These are phyloP conservation scores for Sandelia bainsii DNA, from an alignment of 2,797 vertebrate species.

Conservation along the genomic window DNA sequence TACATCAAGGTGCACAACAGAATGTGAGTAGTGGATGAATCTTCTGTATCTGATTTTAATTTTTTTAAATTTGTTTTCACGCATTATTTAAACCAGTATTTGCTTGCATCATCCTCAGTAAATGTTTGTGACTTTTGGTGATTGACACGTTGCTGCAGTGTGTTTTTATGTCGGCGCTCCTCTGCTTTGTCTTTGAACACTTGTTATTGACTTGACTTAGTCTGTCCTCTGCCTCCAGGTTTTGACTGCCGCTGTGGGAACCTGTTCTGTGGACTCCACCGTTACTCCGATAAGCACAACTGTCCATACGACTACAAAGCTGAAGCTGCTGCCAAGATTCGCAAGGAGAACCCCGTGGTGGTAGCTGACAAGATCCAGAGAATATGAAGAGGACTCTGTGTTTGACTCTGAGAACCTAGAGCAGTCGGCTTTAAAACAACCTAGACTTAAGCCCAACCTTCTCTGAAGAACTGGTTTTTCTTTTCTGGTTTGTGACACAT, in stretches of 20 bases:
- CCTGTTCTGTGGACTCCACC: constrained; percentile 90
- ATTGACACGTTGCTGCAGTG: neutral
- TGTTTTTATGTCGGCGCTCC: neutral
- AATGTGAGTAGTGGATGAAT: too few species aligned
- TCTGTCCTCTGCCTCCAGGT: constrained; percentile 73
- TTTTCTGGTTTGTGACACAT: constrained; percentile 41
- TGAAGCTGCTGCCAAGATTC: constrained; percentile 90
- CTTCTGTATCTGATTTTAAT: too few species aligned
- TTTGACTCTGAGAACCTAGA: constrained; percentile 59
- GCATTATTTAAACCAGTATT: too few species aligned
- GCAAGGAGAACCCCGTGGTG: constrained; percentile 91
- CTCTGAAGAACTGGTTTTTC: constrained; percentile 67
- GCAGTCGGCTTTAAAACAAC: constrained; percentile 24
- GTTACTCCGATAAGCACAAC: constrained; percentile 92
- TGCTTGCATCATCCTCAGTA: too few species aligned
- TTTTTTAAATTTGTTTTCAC: too few species aligned
- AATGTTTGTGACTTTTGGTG: too few species aligned
- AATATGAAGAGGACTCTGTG: constrained; percentile 83
- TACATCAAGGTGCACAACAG: too few species aligned
- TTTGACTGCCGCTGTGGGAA: constrained; percentile 93
- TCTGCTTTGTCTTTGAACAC: neutral
- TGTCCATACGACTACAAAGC: constrained; percentile 93
- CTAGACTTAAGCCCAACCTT: constrained; percentile 71
- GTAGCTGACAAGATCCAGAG: constrained; percentile 94
- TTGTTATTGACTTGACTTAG: neutral